Evolutionary conservation across 1,140 invertebrate genomes (phyloP).

Genomic region (Rhopalosiphum maidis): DNA sequence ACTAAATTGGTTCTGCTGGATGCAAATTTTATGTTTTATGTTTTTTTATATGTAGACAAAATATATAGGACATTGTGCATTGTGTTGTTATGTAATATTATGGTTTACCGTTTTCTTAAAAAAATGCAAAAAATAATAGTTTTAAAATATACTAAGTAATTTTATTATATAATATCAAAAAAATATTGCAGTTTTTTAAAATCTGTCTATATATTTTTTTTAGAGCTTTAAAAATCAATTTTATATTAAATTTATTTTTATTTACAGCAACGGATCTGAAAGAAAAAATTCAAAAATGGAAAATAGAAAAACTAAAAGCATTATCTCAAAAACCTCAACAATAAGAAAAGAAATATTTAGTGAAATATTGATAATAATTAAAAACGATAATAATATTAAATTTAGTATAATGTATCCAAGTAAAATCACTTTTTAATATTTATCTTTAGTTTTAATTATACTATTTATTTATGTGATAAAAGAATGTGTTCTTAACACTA

Average conservation of each 20-base stretch:
- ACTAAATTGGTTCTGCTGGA: background rate
- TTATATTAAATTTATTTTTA: slow-evolving; percentile 60
- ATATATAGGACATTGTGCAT: background rate
- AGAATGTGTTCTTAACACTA: slow-evolving; percentile 49
- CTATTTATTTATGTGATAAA: slow-evolving; percentile 53
- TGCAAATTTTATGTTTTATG: background rate
- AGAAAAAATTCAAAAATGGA: slow-evolving; percentile 80
- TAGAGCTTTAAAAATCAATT: background rate
- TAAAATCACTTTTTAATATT: slow-evolving; percentile 41
- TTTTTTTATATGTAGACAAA: background rate
- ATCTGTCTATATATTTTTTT: background rate
- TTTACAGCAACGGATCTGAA: slow-evolving; percentile 76
- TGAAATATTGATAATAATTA: background rate
- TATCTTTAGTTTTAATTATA: slow-evolving; percentile 19
- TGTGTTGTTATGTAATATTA: too few species aligned
- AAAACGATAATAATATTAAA: background rate
- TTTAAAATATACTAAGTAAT: background rate
- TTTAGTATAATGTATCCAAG: slow-evolving; percentile 22
- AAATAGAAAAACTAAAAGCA: slow-evolving; percentile 67
- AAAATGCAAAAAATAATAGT: background rate
- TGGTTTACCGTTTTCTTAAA: background rate
- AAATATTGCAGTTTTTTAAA: too few species aligned
- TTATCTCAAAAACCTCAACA: slow-evolving; percentile 27
- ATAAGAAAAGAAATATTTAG: slow-evolving; percentile 3
- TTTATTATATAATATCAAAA: background rate